Base-by-base conservation (phyloP, 1,140 invertebrate species). In the Hycleus phaleratus region DNA sequence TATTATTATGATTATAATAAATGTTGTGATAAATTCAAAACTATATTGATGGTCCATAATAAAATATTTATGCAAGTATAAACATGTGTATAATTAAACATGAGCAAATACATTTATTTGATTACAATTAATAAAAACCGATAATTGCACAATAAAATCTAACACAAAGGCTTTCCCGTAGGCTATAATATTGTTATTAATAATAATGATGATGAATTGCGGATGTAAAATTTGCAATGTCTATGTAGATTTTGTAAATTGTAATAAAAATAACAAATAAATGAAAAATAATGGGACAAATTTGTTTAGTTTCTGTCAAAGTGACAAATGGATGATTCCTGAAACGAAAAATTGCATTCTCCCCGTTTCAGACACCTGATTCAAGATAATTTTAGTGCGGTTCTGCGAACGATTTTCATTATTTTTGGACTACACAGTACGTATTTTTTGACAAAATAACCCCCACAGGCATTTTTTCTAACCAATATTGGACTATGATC, bases 321-420 rank as follows among this genome's bases (percentile, higher is more conserved):
- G 5, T 52, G 50, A 26, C 51, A 53, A 25, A 8, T 32, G 18
- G 11, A 3, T 55, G 43, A 47, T 42, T 42, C 38, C 38, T 39
- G 6, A 7, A 39, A 39, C 38, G 10, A 39, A 2, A 39, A 39
- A 39, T 39, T 39, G 10, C 10, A 6, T 39, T 2, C 6, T 39
- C 10, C 38, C 38, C 10, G 6, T 39, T 39, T 39, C 38, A 10
- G 9, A 42, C 40, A 7, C 9, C 5, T n/a, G 40, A 1, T 42
- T 11, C 11, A 42, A 4, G 40, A 42, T 42, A n/a, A 9, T 42
- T 6, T 42, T 42, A 42, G 5, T 42, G 9, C 9, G 5, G 3
- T 42, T 11, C 7, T 32, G 95, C 74, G 95, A 98, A 32, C 7
- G 4, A 32, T 32, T 1, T 4, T 32, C 7, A 32, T 32, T 32